Conservation (phyloP, 2,113 vertebrate genomes). For the Eulacestoma nigropectus region DNA sequence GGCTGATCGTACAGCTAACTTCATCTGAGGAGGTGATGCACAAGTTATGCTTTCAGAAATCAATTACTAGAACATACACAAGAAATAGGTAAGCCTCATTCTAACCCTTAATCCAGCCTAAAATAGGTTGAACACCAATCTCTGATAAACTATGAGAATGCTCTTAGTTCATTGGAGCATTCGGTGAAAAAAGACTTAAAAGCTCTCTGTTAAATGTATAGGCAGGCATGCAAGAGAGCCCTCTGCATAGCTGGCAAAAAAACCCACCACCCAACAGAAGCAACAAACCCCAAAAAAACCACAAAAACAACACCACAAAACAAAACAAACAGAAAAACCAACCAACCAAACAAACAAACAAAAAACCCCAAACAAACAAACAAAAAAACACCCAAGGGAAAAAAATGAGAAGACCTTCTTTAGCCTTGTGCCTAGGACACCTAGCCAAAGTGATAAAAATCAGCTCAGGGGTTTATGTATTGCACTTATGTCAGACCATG, state of each 20-base stretch:
- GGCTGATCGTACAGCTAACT: background rate
- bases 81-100: background rate
- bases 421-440: background rate
- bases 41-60: background rate
- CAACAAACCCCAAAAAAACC: background rate
- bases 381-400: too few relatives aligned
- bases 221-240: background rate
- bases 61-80: background rate
- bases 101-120: background rate
- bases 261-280: accelerated
- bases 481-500: background rate
- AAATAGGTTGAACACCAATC: background rate
- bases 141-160: background rate
- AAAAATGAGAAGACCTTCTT: background rate
- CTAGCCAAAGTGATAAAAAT: background rate
- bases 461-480: background rate
- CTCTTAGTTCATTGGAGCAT: background rate
- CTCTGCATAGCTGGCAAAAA: background rate
- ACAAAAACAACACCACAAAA: background rate
- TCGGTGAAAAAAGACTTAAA: background rate
- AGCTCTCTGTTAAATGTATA: background rate
- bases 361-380: background rate
- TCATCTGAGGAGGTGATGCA: background rate
- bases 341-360: too few relatives aligned
- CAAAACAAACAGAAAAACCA: background rate